Base-by-base conservation (phyloP, 2,797 vertebrate species). In the Euthynnus affinis region DNA sequence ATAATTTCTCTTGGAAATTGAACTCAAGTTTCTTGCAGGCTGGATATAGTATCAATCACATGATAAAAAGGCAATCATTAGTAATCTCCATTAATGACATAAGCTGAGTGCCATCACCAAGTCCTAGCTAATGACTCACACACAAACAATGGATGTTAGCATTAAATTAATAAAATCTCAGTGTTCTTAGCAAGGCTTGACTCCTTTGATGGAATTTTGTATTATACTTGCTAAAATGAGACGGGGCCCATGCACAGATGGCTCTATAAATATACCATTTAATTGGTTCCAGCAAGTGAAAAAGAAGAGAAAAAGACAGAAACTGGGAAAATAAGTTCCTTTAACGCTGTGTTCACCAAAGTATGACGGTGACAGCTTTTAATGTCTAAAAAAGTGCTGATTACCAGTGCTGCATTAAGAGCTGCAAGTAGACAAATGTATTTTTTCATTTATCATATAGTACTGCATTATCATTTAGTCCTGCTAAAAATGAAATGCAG, bases 381-480 rank as follows among this genome's bases (percentile, higher is more conserved):
- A 76, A 84, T 82, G 52, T 83, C 61, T 55, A 86, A 79, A 5
- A 40, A 69, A 74, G 65, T 66, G 49, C 63, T 75, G 72, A 84
- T 83, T 84, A 82, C 57, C 62, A 53, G 17, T 44, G 57, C 74
- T 37, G 70, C 51, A 48, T 64, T 76, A 74, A 66, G 29, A 69
- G 69, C 70, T 76, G 71, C 61, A 73, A 82, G n/a, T 55, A 71
- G 71, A 63, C 17, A 46, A 49, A 73, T 77, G 52, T 34, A 63
- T 37, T 53, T 87, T 58, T 79, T 76, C 72, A 68, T 82, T 75
- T 5, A 75, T 84, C 49, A 72, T 18, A 61, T 27, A 51, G 37
- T 1, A 7, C 27, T 70, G 59, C 44, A 48, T 48, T 13, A 48
- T 81, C 68, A 85, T 75, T 81, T 80, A 53, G n/a, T 18, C 25